Evolutionary conservation across 2,113 vertebrate species (phyloP).

Genomic region (Periophthalmus modestus): DNA sequence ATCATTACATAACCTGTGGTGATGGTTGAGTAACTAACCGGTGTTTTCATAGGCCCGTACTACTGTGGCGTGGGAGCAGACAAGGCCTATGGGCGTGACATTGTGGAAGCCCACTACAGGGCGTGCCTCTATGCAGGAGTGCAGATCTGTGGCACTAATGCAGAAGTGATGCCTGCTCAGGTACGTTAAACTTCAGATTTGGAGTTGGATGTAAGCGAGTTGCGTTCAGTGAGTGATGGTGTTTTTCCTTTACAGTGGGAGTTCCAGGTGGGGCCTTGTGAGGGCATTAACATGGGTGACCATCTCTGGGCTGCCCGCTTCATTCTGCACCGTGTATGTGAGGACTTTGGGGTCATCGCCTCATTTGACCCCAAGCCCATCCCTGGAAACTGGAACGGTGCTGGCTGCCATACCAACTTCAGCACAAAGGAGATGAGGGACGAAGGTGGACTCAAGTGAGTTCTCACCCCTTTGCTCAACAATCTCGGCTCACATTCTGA

Average conservation of each 20-base stretch:
- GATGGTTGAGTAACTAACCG: background rate
- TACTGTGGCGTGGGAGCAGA: constrained; percentile 97
- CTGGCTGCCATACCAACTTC: constrained; percentile 96
- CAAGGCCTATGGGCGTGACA: constrained; percentile 92
- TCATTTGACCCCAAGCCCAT: constrained; percentile 97
- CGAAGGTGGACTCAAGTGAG: constrained; percentile 89
- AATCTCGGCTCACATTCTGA: fast-evolving
- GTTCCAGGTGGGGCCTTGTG: constrained; percentile 92
- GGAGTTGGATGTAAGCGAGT: background rate
- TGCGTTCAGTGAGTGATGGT: background rate
- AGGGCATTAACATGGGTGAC: constrained; percentile 93
- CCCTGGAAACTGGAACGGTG: constrained; percentile 95
- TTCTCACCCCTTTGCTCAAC: fast-evolving
- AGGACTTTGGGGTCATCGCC: constrained; percentile 91
- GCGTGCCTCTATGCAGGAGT: constrained; percentile 95
- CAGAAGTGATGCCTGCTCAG: constrained; percentile 98
- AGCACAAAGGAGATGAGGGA: constrained; percentile 95
- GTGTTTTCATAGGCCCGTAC: constrained; percentile 84
- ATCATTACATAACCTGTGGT: background rate
- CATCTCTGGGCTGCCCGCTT: constrained; percentile 93
- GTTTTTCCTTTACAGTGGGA: constrained; percentile 81
- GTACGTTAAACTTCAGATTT: constrained; percentile 65
- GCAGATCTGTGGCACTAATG: constrained; percentile 93
- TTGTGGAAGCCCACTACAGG: constrained; percentile 95
- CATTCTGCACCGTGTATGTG: constrained; percentile 92